These are phyloP conservation scores for Danio kyathit DNA, from an alignment of 2,797 vertebrate genomes.

Conservation along the genomic window DNA sequence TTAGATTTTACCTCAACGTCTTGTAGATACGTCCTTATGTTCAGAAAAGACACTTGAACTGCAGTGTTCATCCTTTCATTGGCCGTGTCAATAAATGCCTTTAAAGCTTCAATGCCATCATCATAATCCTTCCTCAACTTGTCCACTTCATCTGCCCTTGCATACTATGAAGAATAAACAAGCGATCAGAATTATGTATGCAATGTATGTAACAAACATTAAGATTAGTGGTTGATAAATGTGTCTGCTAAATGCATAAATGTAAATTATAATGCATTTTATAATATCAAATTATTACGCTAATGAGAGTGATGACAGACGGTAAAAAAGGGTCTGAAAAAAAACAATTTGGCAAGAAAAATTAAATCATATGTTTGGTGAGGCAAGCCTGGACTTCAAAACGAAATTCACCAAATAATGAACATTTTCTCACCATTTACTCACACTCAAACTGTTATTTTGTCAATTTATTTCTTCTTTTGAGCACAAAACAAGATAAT, in stretches of 20 bases:
- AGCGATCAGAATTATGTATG: background rate
- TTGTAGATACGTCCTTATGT: conserved; percentile 90
- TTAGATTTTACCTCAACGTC: conserved; percentile 87
- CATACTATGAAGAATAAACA: conserved; percentile 81
- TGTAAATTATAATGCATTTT: no score
- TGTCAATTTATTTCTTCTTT: no score
- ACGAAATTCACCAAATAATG: no score
- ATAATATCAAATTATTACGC: no score
- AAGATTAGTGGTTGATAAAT: no score
- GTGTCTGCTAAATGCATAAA: no score
- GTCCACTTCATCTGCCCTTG: conserved; percentile 92
- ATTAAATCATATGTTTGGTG: background rate
- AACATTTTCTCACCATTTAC: no score
- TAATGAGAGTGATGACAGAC: no score
- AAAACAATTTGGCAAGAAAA: background rate
- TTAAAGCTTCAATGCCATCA: conserved; percentile 85
- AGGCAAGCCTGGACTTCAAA: no score
- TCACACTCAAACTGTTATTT: no score
- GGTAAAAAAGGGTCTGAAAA: background rate
- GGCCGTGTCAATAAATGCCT: conserved; percentile 87
- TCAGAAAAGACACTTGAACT: conserved; percentile 91
- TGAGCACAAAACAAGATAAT: no score
- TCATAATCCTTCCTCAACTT: conserved; percentile 91
- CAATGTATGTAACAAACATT: no score
- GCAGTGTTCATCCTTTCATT: conserved; percentile 86